These are phyloP conservation scores for Hyposmocoma kahamanoa DNA, from an alignment of 1,140 invertebrate species.

Conservation along the genomic window DNA sequence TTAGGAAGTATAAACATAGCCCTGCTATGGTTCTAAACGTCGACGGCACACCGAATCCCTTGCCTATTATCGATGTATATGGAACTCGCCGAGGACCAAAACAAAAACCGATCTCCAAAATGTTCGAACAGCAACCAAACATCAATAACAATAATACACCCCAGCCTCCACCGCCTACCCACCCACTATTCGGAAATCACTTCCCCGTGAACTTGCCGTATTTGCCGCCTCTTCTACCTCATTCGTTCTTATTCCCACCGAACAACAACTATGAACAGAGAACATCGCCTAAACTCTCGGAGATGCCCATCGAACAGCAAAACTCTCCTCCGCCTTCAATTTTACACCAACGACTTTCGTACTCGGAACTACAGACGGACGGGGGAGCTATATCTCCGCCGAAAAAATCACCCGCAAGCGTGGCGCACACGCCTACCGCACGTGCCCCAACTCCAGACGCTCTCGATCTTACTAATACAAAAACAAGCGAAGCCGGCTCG, in stretches of 20 bases:
- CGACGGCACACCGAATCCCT: constrained; percentile 89
- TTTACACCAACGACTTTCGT: constrained; percentile 52
- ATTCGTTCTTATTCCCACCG: constrained; percentile 63
- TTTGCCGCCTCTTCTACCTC: constrained; percentile 54
- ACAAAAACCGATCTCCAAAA: constrained; percentile 71
- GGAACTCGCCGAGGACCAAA: constrained; percentile 91
- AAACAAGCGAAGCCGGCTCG: constrained; percentile 44
- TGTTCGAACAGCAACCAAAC: constrained; percentile 40
- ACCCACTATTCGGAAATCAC: constrained; percentile 58
- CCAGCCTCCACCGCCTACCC: constrained; percentile 40
- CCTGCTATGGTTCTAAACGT: constrained; percentile 90
- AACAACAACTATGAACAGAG: constrained; percentile 63
- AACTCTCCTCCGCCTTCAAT: constrained; percentile 39
- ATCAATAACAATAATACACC: constrained; percentile 30
- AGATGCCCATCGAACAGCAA: constrained; percentile 27
- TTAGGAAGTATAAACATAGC: constrained; percentile 93
- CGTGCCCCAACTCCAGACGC: constrained; percentile 56
- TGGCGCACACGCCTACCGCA: constrained; percentile 44
- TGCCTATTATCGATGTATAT: constrained; percentile 92
- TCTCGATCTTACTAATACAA: constrained; percentile 75
- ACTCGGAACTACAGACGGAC: constrained; percentile 29
- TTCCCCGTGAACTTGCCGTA: constrained; percentile 65
- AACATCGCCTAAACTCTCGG: constrained; percentile 31
- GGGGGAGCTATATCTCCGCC: constrained; percentile 30
- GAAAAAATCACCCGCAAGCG: constrained; percentile 42